Conservation (phyloP, 2,888 invertebrate genomes). For the Itoplectis maculator region DNA sequence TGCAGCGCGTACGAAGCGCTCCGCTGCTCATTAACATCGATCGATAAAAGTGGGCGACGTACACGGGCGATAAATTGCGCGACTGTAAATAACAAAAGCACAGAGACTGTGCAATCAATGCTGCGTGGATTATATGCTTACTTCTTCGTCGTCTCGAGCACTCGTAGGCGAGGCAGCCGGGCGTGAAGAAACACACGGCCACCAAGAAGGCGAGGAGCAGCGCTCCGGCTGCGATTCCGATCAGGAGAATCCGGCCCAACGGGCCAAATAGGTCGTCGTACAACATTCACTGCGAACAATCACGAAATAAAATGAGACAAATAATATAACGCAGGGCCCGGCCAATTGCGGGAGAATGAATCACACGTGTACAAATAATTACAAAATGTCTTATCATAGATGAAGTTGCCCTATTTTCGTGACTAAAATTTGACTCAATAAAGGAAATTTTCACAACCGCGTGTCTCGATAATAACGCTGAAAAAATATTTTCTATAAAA, state of each 20-base stretch:
- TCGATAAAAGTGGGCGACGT: slow-evolving; percentile 45
- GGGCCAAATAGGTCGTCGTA: slow-evolving; percentile 80
- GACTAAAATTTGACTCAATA: too few relatives aligned
- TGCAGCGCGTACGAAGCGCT: slow-evolving; percentile 12
- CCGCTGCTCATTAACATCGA: slow-evolving; percentile 44
- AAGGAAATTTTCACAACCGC: too few relatives aligned
- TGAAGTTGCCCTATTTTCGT: too few relatives aligned
- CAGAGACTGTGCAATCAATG: slow-evolving; percentile 37
- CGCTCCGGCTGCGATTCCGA: slow-evolving; percentile 78
- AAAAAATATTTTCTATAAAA: too few relatives aligned
- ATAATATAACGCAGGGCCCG: slow-evolving; percentile 11
- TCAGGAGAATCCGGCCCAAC: slow-evolving; percentile 81
- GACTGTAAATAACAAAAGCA: not conserved
- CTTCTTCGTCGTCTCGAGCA: slow-evolving; percentile 80
- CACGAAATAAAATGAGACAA: slow-evolving; percentile 38
- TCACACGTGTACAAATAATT: not conserved
- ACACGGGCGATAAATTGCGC: not conserved
- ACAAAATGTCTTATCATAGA: too few relatives aligned
- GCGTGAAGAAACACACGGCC: slow-evolving; percentile 82
- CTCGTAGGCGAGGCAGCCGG: slow-evolving; percentile 83
- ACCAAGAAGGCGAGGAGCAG: slow-evolving; percentile 79
- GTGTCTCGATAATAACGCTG: too few relatives aligned
- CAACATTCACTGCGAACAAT: slow-evolving; percentile 81
- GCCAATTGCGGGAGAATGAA: not conserved
- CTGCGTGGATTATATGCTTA: slow-evolving; percentile 71